Conservation (phyloP, 2,113 vertebrate species). For the Pelobates fuscus region DNA sequence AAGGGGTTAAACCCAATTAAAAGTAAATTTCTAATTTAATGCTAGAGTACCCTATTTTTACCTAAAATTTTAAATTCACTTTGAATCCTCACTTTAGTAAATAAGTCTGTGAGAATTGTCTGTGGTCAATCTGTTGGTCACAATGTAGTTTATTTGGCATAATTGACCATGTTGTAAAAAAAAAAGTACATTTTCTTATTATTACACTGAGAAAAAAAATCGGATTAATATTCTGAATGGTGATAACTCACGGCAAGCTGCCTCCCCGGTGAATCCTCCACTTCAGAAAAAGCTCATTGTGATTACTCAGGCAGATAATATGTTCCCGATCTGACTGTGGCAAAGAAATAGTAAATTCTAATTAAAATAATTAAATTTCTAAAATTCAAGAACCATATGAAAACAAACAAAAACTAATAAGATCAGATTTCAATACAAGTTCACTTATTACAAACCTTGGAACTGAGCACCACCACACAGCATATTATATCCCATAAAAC, state of each 20-base stretch:
- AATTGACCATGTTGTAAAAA: too few relatives aligned
- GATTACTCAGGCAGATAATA: conserved; percentile 38
- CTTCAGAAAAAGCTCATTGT: conserved; percentile 14
- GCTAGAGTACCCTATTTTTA: too few relatives aligned
- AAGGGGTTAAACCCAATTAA: too few relatives aligned
- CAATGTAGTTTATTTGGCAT: too few relatives aligned
- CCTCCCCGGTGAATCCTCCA: not conserved
- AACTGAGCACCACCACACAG: not conserved
- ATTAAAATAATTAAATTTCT: conserved; percentile 30
- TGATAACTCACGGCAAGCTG: conserved; percentile 4
- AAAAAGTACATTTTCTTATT: too few relatives aligned
- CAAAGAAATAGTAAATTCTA: conserved; percentile 28
- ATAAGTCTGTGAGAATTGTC: too few relatives aligned
- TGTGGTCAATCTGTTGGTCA: too few relatives aligned
- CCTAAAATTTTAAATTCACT: too few relatives aligned
- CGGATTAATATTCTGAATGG: conserved; percentile 7
- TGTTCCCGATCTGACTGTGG: conserved; percentile 12
- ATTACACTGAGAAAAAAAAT: not conserved
- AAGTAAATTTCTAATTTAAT: too few relatives aligned
- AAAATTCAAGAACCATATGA: not conserved
- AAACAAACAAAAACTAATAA: not conserved
- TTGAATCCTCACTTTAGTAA: too few relatives aligned
- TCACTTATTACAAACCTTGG: not conserved
- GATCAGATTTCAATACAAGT: conserved; percentile 1
- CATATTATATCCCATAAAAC: not conserved